Evolutionary conservation across 2,888 invertebrate genomes (phyloP).

Genomic region (Catonia carolina): DNA sequence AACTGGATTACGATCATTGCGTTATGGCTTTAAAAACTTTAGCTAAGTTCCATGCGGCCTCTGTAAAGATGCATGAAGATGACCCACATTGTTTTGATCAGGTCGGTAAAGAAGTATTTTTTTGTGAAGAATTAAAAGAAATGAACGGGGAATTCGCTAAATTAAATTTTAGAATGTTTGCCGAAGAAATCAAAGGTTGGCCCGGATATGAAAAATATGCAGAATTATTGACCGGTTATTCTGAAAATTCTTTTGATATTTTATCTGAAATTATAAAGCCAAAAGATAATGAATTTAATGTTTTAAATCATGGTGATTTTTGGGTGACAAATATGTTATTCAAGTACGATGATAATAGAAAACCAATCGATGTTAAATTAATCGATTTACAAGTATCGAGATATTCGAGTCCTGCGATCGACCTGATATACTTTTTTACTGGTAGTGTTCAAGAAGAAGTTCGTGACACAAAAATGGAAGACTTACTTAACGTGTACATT

Average conservation of each 20-base stretch:
- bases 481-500: not conserved
- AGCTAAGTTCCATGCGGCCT: not conserved
- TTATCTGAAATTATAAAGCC: slow-evolving; percentile 4
- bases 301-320: slow-evolving; percentile 26
- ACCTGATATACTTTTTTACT: slow-evolving; percentile 24
- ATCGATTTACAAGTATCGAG: slow-evolving; percentile 25
- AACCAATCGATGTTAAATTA: slow-evolving; percentile 20
- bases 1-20: not conserved
- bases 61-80: not conserved
- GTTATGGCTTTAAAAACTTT: not conserved
- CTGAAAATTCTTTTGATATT: not conserved
- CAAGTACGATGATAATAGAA: slow-evolving; percentile 19
- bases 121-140: not conserved
- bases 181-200: not conserved
- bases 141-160: not conserved
- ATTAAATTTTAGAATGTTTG: not conserved
- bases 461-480: not conserved
- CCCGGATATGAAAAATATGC: not conserved
- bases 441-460: not conserved
- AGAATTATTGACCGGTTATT: no score
- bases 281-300: slow-evolving; percentile 19
- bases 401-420: slow-evolving; percentile 23
- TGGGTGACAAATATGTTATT: slow-evolving; percentile 30
- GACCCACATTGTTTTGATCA: not conserved
- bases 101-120: not conserved